phyloP scores from a whole-genome alignment of 2,797 vertebrate genomes.

The Lacerta agilis region DNA sequence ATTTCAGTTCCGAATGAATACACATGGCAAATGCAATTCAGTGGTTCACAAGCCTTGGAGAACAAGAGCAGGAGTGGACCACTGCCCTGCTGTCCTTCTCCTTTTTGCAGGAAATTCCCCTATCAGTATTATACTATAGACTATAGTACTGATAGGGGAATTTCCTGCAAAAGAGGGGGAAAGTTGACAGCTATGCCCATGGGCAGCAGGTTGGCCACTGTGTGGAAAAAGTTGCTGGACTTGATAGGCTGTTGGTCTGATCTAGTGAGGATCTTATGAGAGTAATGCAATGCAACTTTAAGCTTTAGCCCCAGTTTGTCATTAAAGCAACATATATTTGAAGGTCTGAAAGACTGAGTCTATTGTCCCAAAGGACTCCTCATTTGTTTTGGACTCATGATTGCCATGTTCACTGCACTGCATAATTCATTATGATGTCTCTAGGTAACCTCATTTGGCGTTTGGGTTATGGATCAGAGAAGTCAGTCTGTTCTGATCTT shows the following conservation, averaged over 20 bases:
- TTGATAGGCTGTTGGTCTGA: background rate
- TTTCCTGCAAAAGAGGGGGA: too few relatives aligned
- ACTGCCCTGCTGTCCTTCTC: background rate
- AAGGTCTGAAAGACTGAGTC: background rate
- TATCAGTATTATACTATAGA: too few relatives aligned
- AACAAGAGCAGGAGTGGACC: background rate
- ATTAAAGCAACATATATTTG: constrained; percentile 5
- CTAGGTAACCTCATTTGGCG: constrained; percentile 25
- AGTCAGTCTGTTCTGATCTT: constrained; percentile 38
- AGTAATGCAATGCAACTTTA: background rate
- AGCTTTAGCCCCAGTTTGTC: background rate
- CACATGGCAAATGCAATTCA: too few relatives aligned
- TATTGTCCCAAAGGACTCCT: constrained; percentile 3
- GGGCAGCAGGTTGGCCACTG: background rate
- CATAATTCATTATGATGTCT: constrained; percentile 33
- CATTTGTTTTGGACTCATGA: constrained; percentile 23
- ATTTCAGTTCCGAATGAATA: background rate
- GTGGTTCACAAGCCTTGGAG: background rate
- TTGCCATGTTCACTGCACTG: constrained; percentile 6
- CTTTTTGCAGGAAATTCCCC: too few relatives aligned
- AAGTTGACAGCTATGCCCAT: too few relatives aligned
- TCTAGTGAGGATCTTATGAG: background rate
- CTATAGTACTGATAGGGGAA: too few relatives aligned
- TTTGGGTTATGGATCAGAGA: constrained; percentile 7
- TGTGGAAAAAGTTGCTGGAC: background rate